Base-by-base conservation (phyloP, 2,888 invertebrate genomes). In the Deilephila porcellus region DNA sequence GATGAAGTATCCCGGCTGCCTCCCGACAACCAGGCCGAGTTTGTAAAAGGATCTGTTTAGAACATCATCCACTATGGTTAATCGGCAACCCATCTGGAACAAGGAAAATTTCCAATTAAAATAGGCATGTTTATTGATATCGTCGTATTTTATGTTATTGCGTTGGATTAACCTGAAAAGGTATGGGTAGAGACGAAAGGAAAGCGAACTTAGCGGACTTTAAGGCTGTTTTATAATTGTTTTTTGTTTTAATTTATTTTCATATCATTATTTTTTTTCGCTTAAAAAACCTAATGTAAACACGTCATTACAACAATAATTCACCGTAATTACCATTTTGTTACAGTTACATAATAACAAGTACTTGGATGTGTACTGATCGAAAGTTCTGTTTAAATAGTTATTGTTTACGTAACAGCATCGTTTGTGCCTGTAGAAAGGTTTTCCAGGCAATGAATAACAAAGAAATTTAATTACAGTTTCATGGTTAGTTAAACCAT, bases 1-100 rank as follows among this genome's bases (percentile, higher is more conserved):
- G 79, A 98, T 96, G 94, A 98, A 98, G 93, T 98, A 98, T 76
- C 98, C 98, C 1, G 98, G 98, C 91, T 97, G 96, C 80, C 95
- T 95, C 74, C 98, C 98, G 73, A 98, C 98, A 73, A 96, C 88
- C 73, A 97, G 88, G 29, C 98, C 98, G 77, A 98, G 92, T 86
- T 97, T 97, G 95, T 97, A 97, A 90, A 98, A 98, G 76, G 97
- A 96, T 86, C 96, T 96, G 89, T 98, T 98, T 73, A 98, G 95
- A 85, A 97, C 93, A 82, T 97, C 96, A 91, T 98, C 98, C 80
- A 98, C 97, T 86, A 96, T 96, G 77, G 97, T 97, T 78, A 97
- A 90, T 80, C 95, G 96, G 87, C 96, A 95, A 95, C 95, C 97
- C 97, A 97, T 97, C 97, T 96, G 92, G 1, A 93, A 94, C 84